Conservation (phyloP, 2,797 vertebrate genomes). For the Ptychadena robeensis region DNA sequence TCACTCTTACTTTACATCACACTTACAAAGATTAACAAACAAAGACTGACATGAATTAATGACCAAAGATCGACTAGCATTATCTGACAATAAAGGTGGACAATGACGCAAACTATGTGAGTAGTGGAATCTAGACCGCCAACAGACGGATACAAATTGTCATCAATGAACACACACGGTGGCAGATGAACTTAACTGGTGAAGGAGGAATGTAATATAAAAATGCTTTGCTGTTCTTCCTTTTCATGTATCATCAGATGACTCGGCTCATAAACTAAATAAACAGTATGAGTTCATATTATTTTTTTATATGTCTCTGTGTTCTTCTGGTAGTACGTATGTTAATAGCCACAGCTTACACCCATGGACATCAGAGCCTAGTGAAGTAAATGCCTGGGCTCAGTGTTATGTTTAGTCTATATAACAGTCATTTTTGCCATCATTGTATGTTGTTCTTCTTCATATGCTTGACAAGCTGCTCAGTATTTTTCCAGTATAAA, state of each 20-base stretch:
- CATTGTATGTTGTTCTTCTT: conserved; percentile 36
- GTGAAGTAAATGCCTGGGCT: conserved; percentile 25
- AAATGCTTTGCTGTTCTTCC: not conserved
- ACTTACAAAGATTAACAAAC: no score
- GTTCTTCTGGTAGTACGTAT: not conserved
- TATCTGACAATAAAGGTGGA: no score
- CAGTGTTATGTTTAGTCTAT: conserved; percentile 42
- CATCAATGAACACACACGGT: not conserved
- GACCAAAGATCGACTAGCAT: no score
- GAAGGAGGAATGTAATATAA: not conserved
- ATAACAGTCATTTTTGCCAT: conserved; percentile 34
- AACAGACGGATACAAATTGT: not conserved
- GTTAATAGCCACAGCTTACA: not conserved
- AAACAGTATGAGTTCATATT: not conserved
- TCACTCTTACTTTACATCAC: no score
- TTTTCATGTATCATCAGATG: not conserved
- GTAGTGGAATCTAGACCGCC: not conserved
- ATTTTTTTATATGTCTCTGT: not conserved
- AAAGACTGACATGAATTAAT: no score
- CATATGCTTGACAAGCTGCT: conserved; percentile 3
- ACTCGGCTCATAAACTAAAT: not conserved
- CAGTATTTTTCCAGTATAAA: conserved; percentile 37
- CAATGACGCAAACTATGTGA: not conserved
- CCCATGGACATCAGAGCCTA: conserved; percentile 8
- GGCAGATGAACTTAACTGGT: not conserved